A percentile compares a stretch with the other conserved stretches of the same genome.
phyloP scores from a whole-genome alignment of 2,888 invertebrate genomes.

The Andrena hattorfiana region DNA sequence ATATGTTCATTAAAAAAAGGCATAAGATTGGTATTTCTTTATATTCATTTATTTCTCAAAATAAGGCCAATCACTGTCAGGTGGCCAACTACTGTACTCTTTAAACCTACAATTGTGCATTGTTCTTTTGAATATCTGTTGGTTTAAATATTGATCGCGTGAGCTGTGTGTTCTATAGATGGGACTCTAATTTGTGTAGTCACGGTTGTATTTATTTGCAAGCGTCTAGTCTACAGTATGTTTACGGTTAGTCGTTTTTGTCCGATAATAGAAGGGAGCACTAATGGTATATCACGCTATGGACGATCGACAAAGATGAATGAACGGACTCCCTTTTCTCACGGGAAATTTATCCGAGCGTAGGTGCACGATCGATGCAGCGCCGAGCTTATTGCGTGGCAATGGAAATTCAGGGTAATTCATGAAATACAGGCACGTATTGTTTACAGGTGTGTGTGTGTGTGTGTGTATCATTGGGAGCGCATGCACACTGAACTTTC shows the following conservation, averaged over 20 bases:
- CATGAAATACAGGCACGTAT: neutral
- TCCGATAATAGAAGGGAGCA: neutral
- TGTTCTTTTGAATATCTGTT: no score
- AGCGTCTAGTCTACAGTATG: neutral
- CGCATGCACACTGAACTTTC: neutral
- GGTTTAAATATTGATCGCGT: no score
- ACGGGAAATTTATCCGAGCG: conserved; percentile 25
- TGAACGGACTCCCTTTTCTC: conserved; percentile 33
- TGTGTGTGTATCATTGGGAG: neutral
- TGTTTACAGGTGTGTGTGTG: no score
- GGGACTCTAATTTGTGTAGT: no score
- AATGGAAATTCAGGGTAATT: neutral
- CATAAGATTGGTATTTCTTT: no score
- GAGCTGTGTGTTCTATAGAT: no score
- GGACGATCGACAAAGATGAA: conserved; percentile 52
- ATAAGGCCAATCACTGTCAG: no score
- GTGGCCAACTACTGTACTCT: no score
- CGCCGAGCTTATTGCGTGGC: conserved; percentile 3
- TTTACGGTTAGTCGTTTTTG: neutral
- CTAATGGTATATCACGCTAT: conserved; percentile 41
- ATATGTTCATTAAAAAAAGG: no score
- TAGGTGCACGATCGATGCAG: conserved; percentile 29
- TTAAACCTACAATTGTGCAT: no score
- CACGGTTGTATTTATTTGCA: neutral
- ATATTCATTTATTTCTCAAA: no score